These are phyloP conservation scores for Dolichallabes microphthalmus DNA, from an alignment of 2,113 vertebrate genomes.

Conservation along the genomic window DNA sequence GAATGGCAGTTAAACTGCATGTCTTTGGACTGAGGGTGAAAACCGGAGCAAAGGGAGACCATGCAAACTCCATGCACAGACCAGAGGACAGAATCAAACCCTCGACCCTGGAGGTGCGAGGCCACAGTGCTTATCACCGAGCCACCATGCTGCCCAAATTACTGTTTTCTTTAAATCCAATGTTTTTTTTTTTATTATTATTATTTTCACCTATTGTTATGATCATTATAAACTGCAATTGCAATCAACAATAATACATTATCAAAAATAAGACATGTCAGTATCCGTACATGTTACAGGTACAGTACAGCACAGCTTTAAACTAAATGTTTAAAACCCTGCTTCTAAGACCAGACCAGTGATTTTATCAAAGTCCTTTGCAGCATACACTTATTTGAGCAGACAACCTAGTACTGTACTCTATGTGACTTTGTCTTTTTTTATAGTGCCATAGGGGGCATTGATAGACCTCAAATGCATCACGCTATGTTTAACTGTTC, in stretches of 20 bases:
- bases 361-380: background rate
- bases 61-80: too few relatives aligned
- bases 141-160: background rate
- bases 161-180: background rate
- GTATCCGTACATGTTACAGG: too few relatives aligned
- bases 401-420: background rate
- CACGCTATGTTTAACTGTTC: background rate
- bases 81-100: too few relatives aligned
- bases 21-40: too few relatives aligned
- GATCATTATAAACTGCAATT: background rate
- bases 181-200: background rate
- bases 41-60: too few relatives aligned
- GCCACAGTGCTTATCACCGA: too few relatives aligned
- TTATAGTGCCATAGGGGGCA: background rate
- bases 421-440: background rate
- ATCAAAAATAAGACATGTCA: background rate
- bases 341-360: background rate
- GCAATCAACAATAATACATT: background rate
- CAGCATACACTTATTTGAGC: background rate
- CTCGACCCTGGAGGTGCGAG: too few relatives aligned
- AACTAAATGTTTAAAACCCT: constrained; percentile 14
- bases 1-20: too few relatives aligned
- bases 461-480: background rate
- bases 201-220: background rate
- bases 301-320: background rate